Conservation (phyloP, 2,113 vertebrate genomes). For the Corydoras maculifer region DNA sequence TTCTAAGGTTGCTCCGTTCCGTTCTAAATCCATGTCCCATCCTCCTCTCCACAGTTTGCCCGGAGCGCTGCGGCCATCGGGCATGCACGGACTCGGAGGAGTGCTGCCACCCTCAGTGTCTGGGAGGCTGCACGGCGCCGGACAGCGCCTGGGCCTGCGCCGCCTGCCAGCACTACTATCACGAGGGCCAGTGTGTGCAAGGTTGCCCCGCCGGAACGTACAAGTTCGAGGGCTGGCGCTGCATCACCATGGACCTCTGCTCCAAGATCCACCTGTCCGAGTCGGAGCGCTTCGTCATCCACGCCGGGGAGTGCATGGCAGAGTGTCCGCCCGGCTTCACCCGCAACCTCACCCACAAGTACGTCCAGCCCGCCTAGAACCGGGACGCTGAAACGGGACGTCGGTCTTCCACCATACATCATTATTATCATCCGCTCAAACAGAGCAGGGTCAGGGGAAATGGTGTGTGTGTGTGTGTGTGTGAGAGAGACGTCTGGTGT, state of each 20-base stretch:
- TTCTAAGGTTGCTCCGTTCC: conserved; percentile 11
- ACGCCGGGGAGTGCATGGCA: conserved; percentile 83
- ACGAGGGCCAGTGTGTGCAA: conserved; percentile 78
- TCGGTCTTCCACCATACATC: no score
- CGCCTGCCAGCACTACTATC: conserved; percentile 85
- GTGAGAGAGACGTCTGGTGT: no score
- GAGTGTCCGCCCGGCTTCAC: conserved; percentile 90
- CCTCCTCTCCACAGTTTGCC: conserved; percentile 72
- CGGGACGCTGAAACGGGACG: no score
- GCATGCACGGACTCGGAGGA: conserved; percentile 77
- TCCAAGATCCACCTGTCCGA: conserved; percentile 72
- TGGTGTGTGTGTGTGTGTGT: background rate
- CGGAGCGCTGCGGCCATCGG: conserved; percentile 72
- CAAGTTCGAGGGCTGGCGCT: conserved; percentile 93
- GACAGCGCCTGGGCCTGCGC: conserved; percentile 77
- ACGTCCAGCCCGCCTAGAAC: conserved; percentile 9
- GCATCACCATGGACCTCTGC: conserved; percentile 82
- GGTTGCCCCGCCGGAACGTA: conserved; percentile 84
- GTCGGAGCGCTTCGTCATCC: conserved; percentile 78
- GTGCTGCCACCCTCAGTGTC: conserved; percentile 91
- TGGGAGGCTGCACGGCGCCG: conserved; percentile 81
- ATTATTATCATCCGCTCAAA: no score
- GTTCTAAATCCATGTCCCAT: background rate
- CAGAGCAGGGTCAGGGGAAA: no score
- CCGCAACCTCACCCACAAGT: conserved; percentile 74